These are phyloP conservation scores for Polyploca ridens DNA, from an alignment of 2,888 invertebrate genomes.

Conservation along the genomic window DNA sequence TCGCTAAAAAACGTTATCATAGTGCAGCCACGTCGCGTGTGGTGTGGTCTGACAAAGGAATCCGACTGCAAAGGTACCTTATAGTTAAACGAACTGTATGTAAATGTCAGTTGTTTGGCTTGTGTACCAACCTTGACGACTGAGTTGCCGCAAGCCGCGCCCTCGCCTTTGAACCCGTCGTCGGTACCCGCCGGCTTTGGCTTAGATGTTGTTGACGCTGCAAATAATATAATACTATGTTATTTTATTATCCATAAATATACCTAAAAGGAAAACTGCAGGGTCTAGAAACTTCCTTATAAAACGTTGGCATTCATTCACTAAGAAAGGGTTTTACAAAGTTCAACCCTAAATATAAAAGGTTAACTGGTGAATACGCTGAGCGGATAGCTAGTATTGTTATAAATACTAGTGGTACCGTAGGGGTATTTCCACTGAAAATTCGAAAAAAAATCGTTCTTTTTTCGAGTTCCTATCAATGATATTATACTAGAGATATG, in stretches of 20 bases:
- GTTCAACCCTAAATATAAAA: too few relatives aligned
- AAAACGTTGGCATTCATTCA: too few relatives aligned
- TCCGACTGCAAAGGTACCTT: background rate
- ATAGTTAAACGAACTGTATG: background rate
- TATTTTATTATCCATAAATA: background rate
- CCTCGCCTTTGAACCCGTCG: constrained; percentile 89
- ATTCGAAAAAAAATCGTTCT: too few relatives aligned
- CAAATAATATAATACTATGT: constrained; percentile 28
- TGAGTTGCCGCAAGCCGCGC: constrained; percentile 86
- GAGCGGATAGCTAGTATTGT: too few relatives aligned
- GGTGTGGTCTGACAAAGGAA: background rate
- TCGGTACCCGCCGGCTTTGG: constrained; percentile 87
- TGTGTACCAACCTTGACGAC: constrained; percentile 69
- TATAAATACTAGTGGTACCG: too few relatives aligned
- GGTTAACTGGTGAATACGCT: too few relatives aligned
- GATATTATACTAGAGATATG: too few relatives aligned
- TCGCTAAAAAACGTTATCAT: background rate
- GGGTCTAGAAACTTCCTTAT: too few relatives aligned
- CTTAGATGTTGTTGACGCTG: constrained; percentile 66
- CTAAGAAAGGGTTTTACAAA: too few relatives aligned
- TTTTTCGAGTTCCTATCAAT: too few relatives aligned
- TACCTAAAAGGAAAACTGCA: too few relatives aligned
- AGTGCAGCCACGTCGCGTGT: background rate
- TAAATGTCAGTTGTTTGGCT: background rate
- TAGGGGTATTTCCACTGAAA: too few relatives aligned